A percentile compares a stretch with the other conserved stretches of the same genome.
These are phyloP conservation scores for Dipodomys merriami DNA, from an alignment of 2,113 vertebrate species.

Conservation along the genomic window DNA sequence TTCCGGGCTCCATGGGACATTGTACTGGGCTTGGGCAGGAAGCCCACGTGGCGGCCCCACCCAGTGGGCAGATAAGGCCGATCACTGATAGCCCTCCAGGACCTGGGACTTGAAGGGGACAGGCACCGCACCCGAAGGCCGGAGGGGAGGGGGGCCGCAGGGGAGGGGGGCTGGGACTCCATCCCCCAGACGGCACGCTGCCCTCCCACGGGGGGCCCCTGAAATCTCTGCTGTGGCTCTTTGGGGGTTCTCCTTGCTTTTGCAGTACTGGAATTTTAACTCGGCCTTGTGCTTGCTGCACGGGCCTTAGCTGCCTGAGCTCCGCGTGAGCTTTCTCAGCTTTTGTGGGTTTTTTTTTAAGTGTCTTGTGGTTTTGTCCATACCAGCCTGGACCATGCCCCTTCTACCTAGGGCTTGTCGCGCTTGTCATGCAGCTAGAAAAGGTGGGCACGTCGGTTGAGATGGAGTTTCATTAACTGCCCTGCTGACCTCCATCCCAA, in stretches of 20 bases:
- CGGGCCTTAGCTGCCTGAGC: background rate
- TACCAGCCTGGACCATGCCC: too few species aligned
- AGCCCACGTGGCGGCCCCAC: background rate
- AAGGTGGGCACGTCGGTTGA: too few species aligned
- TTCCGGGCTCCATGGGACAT: background rate
- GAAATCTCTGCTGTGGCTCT: background rate
- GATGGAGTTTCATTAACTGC: too few species aligned
- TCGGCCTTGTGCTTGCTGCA: background rate
- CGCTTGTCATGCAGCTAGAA: too few species aligned
- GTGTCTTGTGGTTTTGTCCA: background rate
- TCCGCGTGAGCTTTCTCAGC: background rate
- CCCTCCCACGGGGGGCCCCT: background rate
- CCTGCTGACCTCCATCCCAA: too few species aligned
- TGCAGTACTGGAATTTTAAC: background rate
- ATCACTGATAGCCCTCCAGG: background rate
- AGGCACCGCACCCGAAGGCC: background rate
- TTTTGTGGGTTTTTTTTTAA: background rate
- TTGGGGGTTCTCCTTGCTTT: background rate
- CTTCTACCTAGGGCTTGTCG: too few species aligned
- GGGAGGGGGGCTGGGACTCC: background rate
- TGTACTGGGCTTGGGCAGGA: background rate
- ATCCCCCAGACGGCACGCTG: background rate
- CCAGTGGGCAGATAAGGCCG: background rate
- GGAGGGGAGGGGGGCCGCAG: background rate
- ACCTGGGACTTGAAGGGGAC: background rate